Evolutionary conservation across 2,888 invertebrate genomes (phyloP), one percentile per base, ranked within the genome.

Genomic region (Byasa hedistus): DNA sequence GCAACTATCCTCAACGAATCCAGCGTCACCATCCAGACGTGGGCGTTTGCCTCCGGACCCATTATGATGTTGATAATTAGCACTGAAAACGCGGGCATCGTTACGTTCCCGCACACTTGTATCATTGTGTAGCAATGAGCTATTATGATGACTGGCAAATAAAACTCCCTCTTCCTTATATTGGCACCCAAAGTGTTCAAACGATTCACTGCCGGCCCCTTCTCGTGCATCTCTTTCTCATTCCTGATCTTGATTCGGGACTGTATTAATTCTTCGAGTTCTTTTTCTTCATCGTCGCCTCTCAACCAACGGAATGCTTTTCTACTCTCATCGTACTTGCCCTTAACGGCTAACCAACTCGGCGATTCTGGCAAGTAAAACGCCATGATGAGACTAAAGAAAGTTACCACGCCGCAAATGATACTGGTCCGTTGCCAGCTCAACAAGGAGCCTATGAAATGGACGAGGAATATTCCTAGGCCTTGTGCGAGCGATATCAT

Each of bases 351-450:
- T 23, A 95, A 75, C 94, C 94, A 95, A 65, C 89, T 88, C 0
- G 94, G 95, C 1, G 94, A 92, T 79, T 95, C 95, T 0, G 93
- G 94, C 0, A 83, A 81, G 55, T 77, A 80, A 32, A 83, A 72
- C 1, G 81, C 78, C 8, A 85, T 79, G 0, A 85, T 27, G 39
- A 93, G 76, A 32, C 92, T 86, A 2, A 87, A 69, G 10, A 92
- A 77, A 0, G 92, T 86, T 7, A 92, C 77, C 1, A 80, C 68
- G 0, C 85, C 83, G 66, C 90, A 89, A 1, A 93, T 75, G 10
- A 92, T 76, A 0, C 93, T 93, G 2, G 92, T 89, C 3, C 77
- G 78, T 72, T 91, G 83, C 94, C 94, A 94, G 48, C 82, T 77
- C 0, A 93, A 75, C 71, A 89, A 92, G 3, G 92, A 92, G 0